These are phyloP conservation scores for Oryzias javanicus DNA, from an alignment of 2,113 vertebrate genomes.

Conservation along the genomic window DNA sequence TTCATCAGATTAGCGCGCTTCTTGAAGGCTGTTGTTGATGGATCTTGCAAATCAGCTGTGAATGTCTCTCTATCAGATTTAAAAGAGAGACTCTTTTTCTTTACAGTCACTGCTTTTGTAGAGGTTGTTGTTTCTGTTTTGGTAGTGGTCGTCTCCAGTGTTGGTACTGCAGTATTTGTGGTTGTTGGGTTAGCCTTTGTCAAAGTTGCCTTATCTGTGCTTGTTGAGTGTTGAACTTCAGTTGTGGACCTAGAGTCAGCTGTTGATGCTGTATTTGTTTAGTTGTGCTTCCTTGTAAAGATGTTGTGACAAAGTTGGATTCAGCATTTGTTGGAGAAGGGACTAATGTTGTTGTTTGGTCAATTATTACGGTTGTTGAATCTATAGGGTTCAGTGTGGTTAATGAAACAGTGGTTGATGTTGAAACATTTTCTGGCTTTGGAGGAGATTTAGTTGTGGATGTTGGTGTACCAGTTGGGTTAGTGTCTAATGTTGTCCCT, in stretches of 20 bases:
- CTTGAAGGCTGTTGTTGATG: background rate
- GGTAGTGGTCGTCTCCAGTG: background rate
- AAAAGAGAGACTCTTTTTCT: background rate
- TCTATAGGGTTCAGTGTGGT: background rate
- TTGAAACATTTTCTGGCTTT: fast-evolving
- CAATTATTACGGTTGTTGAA: background rate
- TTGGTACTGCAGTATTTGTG: background rate
- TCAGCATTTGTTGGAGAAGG: no score
- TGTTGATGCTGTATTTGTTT: no score
- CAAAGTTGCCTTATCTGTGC: no score
- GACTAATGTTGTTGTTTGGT: no score
- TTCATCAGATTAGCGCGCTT: background rate
- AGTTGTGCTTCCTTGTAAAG: no score
- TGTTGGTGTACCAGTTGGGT: no score
- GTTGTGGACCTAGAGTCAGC: no score
- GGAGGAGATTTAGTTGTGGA: no score
- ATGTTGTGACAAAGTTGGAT: no score
- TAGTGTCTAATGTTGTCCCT: no score
- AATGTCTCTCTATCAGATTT: slow-evolving; percentile 9
- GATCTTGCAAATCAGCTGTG: slow-evolving; percentile 3
- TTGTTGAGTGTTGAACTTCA: no score
- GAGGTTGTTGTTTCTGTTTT: background rate
- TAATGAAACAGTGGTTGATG: background rate
- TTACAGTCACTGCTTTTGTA: background rate
- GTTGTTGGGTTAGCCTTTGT: background rate